These are phyloP conservation scores for Pseudachorutes palmiensis DNA, from an alignment of 1,140 invertebrate genomes.

Conservation along the genomic window DNA sequence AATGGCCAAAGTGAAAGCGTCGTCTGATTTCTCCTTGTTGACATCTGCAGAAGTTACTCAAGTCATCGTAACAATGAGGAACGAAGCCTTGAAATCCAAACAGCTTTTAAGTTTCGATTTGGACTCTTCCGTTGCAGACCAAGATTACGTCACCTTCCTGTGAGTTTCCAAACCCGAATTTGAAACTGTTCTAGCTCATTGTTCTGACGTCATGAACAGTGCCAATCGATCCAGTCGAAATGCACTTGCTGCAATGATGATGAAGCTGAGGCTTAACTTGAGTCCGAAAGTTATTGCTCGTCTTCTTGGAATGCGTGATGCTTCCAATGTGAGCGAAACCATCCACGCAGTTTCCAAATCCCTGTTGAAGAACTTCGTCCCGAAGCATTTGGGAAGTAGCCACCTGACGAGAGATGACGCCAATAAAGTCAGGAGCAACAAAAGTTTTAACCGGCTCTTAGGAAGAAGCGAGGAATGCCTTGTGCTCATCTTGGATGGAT, in stretches of 20 bases:
- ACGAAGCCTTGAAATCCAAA: too few relatives aligned
- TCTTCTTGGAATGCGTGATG: background rate
- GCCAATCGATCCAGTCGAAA: too few relatives aligned
- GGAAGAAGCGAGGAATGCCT: background rate
- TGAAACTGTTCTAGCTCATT: too few relatives aligned
- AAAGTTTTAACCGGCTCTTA: background rate
- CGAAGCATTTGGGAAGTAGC: slow-evolving; percentile 7
- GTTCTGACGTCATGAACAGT: too few relatives aligned
- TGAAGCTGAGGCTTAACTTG: slow-evolving; percentile 11
- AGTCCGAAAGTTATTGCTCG: background rate
- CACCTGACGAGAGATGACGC: slow-evolving; percentile 7
- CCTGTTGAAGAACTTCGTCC: slow-evolving; percentile 11
- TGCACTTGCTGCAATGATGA: slow-evolving; percentile 3
- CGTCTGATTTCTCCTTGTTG: too few relatives aligned
- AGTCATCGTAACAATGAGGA: too few relatives aligned
- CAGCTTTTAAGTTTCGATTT: too few relatives aligned
- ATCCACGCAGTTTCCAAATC: background rate
- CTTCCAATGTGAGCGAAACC: background rate
- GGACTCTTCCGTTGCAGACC: too few relatives aligned
- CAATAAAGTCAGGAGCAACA: background rate
- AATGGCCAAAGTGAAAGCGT: too few relatives aligned
- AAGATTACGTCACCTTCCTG: too few relatives aligned
- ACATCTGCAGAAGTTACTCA: too few relatives aligned
- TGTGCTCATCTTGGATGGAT: background rate
- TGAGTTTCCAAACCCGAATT: too few relatives aligned